Percentiles rank a stretch among this genome's conserved stretches.
Conservation (phyloP, 1,140 invertebrate genomes). For the Ceratina australensis region DNA sequence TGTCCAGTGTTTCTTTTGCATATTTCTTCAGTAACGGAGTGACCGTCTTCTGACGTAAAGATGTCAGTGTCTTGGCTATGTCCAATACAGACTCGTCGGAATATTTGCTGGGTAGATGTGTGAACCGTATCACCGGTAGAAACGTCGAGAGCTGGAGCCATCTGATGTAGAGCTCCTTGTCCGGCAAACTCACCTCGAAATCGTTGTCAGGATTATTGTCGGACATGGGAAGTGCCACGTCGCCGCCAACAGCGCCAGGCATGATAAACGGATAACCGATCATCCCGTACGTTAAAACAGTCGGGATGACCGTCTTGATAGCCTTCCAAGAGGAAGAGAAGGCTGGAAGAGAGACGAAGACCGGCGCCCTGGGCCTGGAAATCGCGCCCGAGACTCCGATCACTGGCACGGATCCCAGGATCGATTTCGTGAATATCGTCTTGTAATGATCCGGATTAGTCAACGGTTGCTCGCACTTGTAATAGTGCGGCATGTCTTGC, state of each 20-base stretch:
- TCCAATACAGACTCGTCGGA: slow-evolving; percentile 87
- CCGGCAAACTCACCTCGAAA: slow-evolving; percentile 84
- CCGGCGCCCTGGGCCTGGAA: slow-evolving; percentile 88
- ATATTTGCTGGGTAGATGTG: slow-evolving; percentile 92
- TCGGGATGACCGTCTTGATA: slow-evolving; percentile 90
- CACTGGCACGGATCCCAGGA: slow-evolving; percentile 84
- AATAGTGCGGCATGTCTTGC: slow-evolving; percentile 92
- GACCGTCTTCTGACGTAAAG: slow-evolving; percentile 87
- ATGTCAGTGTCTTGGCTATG: slow-evolving; percentile 87
- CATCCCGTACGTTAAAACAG: slow-evolving; percentile 91
- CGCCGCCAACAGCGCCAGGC: slow-evolving; percentile 95
- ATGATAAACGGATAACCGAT: slow-evolving; percentile 95
- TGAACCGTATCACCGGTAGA: slow-evolving; percentile 93
- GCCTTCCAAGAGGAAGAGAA: slow-evolving; percentile 94
- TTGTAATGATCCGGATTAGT: slow-evolving; percentile 91
- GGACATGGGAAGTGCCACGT: slow-evolving; percentile 83
- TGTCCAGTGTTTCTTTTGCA: slow-evolving; percentile 86
- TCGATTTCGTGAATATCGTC: slow-evolving; percentile 84
- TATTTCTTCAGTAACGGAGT: slow-evolving; percentile 89
- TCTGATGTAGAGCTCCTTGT: slow-evolving; percentile 93
- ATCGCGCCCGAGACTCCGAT: slow-evolving; percentile 92
- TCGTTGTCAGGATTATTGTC: slow-evolving; percentile 80
- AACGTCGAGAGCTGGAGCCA: slow-evolving; percentile 98
- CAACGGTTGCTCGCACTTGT: slow-evolving; percentile 86
- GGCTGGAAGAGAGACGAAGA: slow-evolving; percentile 92